Evolutionary conservation across 53 echinoderm and acorn worm species (phyloP).

Genomic region (Echinarachnius parma): DNA sequence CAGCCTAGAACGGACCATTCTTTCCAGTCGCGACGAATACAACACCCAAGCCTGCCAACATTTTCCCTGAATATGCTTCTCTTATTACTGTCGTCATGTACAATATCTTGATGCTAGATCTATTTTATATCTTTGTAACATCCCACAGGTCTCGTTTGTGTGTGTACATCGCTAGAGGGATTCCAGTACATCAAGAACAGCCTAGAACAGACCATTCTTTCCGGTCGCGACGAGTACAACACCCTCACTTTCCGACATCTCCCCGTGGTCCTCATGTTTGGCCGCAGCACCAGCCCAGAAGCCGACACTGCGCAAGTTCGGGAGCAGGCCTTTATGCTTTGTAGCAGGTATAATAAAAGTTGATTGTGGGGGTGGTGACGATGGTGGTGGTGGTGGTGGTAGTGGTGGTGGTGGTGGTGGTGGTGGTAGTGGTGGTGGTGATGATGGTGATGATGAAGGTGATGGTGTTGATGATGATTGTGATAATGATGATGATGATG

Average conservation of each 20-base stretch:
- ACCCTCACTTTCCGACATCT: conserved; percentile 59
- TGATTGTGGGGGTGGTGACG: not conserved
- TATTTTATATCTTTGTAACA: not conserved
- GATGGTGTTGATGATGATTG: not conserved
- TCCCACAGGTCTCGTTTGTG: conserved; percentile 78
- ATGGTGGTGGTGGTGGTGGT: not conserved
- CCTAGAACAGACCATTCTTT: conserved; percentile 65
- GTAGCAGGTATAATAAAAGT: conserved; percentile 25
- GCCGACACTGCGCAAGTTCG: conserved; percentile 67
- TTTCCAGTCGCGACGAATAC: too few relatives aligned
- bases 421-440: not conserved
- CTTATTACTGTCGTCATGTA: too few relatives aligned
- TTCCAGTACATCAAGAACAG: conserved; percentile 69
- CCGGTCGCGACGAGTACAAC: conserved; percentile 52
- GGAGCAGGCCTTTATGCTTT: conserved; percentile 39
- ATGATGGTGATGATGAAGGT: not conserved
- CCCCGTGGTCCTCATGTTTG: conserved; percentile 79
- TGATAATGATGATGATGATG: not conserved
- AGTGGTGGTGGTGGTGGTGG: not conserved
- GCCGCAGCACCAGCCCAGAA: conserved; percentile 74
- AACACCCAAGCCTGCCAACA: conserved; percentile 54
- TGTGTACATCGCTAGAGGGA: conserved; percentile 74
- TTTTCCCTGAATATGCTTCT: too few relatives aligned
- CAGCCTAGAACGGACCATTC: too few relatives aligned
- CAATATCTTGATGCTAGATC: too few relatives aligned